Base-by-base conservation (phyloP, 2,888 invertebrate species). In the Baronia brevicornis region DNA sequence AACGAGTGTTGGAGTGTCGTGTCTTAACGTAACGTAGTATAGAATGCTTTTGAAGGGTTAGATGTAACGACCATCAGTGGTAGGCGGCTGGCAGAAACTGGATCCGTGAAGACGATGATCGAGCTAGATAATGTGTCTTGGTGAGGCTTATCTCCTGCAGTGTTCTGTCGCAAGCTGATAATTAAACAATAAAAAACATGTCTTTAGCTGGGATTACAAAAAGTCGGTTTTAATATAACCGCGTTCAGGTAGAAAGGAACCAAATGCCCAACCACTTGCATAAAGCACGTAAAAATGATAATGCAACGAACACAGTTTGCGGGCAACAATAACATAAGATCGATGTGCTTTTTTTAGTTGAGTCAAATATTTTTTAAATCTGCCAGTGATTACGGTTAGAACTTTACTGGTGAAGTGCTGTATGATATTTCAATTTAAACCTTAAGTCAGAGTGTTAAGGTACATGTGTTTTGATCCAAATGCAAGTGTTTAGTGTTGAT, bases 241-340 rank as follows among this genome's bases (percentile, higher is more conserved):
- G 17, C 5, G n/a, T 28, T 15, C 36, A 36, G 36, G 31, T 36
- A 27, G 31, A 28, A 31, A 28, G 32, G 10, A 8, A 9, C 35
- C 49, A 49, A 55, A 57, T 39, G 45, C 41, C 36, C 48, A 48
- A 49, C 53, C 48, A 56, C 48, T 52, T 48, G 46, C 58, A 60
- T 51, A 54, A 56, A 60, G 53, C 60, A 59, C 54, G 55, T 56
- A 38, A 34, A 10, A 36, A 15, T 21, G 14, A 44, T 41, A 39
- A 43, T 25, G 26, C 34, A 33, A 35, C 32, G 7, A 33, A 40
- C 37, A 39, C 34, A n/a, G 34, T 42, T 47, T 39, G 36, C 22
- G 36, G 45, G 60, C 59, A n/a, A 65, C 64, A 59, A 60, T 55
- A 45, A 57, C 41, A 52, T 38, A 71, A 71, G 75, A 77, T 75